These are phyloP conservation scores for Corydoras maculifer DNA, from an alignment of 2,113 vertebrate species.

Conservation along the genomic window DNA sequence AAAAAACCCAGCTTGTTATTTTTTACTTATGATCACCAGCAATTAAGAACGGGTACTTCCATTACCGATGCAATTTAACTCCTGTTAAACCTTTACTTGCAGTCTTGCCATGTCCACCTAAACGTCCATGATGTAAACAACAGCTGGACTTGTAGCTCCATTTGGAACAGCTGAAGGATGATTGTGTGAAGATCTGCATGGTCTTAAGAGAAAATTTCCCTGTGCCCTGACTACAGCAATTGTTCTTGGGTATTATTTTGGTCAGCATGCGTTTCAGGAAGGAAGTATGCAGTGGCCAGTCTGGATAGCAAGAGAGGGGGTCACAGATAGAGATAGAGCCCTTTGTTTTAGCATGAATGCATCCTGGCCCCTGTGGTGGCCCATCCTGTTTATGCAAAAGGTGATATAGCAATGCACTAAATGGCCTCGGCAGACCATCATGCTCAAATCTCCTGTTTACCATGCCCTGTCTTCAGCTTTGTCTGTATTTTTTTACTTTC, in stretches of 20 bases:
- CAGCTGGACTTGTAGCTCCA: slow-evolving; percentile 21
- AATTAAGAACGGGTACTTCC: too few relatives aligned
- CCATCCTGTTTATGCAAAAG: slow-evolving; percentile 42
- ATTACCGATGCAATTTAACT: too few relatives aligned
- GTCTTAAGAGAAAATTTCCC: slow-evolving; percentile 31
- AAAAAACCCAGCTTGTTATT: too few relatives aligned
- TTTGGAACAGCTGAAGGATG: slow-evolving; percentile 12
- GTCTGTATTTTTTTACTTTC: not conserved
- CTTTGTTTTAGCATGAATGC: slow-evolving; percentile 34
- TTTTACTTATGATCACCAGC: too few relatives aligned
- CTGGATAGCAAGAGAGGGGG: slow-evolving; percentile 26
- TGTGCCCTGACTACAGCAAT: slow-evolving; percentile 12
- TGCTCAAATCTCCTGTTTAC: slow-evolving; percentile 9
- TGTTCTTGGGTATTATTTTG: slow-evolving; percentile 44
- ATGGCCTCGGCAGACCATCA: slow-evolving; percentile 12
- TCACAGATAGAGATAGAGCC: slow-evolving; percentile 30
- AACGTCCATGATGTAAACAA: slow-evolving; percentile 32
- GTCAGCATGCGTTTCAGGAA: slow-evolving; percentile 31
- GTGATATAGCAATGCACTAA: slow-evolving; percentile 15
- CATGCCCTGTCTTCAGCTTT: not conserved
- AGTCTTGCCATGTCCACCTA: slow-evolving; percentile 11
- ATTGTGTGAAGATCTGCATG: slow-evolving; percentile 5
- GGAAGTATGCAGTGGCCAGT: slow-evolving; percentile 38
- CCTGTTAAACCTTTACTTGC: not conserved
- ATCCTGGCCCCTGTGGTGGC: slow-evolving; percentile 22